Percentiles rank a stretch among this genome's conserved stretches.
These are phyloP conservation scores for Platysternon megacephalum DNA, from an alignment of 2,113 vertebrate species.

Conservation along the genomic window DNA sequence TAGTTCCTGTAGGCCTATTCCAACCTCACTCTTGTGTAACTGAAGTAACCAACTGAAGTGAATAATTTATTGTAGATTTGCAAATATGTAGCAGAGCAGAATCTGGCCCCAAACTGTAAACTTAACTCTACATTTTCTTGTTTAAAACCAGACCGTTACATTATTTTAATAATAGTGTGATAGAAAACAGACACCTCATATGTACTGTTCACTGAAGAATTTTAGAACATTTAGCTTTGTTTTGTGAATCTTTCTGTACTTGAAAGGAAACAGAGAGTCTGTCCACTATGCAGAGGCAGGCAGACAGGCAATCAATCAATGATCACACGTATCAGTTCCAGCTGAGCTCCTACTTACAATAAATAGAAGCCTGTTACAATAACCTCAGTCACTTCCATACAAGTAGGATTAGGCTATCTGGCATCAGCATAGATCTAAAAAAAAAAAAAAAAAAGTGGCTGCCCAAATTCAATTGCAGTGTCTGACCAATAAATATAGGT, in stretches of 20 bases:
- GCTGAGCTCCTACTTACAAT: constrained; percentile 75
- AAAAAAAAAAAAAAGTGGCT: not conserved
- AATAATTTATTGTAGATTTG: not conserved
- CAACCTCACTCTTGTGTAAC: not conserved
- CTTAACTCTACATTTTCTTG: not conserved
- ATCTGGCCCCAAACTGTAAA: not conserved
- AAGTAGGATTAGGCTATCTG: constrained; percentile 64
- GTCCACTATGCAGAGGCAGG: constrained; percentile 71
- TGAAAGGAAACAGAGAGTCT: constrained; percentile 77
- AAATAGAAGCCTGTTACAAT: constrained; percentile 76
- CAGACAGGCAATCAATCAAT: constrained; percentile 82
- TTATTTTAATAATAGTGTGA: constrained; percentile 6
- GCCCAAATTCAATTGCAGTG: not conserved
- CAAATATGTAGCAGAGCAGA: not conserved
- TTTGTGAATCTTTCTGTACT: constrained; percentile 78
- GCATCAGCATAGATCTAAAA: constrained; percentile 20
- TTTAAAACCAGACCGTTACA: not conserved
- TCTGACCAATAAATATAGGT: not conserved
- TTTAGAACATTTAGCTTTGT: constrained; percentile 74
- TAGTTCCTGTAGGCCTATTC: not conserved
- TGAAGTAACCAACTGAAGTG: not conserved
- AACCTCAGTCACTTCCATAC: constrained; percentile 74
- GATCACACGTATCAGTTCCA: constrained; percentile 80
- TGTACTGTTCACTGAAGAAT: constrained; percentile 71
- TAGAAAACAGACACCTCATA: constrained; percentile 20